Base-by-base conservation (phyloP, 2,113 vertebrate species). In the Cinclus mexicanus region DNA sequence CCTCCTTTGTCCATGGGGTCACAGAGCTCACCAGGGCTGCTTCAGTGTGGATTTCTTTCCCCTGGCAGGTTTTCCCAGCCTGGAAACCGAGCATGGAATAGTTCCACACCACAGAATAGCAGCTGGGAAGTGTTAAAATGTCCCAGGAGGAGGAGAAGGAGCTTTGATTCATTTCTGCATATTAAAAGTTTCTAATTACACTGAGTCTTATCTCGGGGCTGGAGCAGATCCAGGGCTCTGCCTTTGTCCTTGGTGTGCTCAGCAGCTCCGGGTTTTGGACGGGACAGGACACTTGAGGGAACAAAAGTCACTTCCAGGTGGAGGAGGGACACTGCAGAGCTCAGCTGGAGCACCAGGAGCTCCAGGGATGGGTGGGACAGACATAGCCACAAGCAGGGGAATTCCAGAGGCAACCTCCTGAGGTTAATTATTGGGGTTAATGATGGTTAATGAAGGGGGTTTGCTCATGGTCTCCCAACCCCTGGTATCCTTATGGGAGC, bases 111-210 rank as follows among this genome's bases (percentile, higher is more conserved):
- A n/a, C 82, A 53, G 64, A 70, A 49, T 3, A 67, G 67, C 74
- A 67, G 80, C 84, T 86, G 57, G 12, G 61, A 91, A 91, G 93
- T 67, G 95, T 93, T 79, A 79, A 93, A 91, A 17, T 12, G 52
- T 89, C 95, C 90, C 95, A 79, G 84, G 90, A 94, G 83, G 90
- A 91, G 93, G 49, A 79, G 87, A 61, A 94, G 93, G 1, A 57
- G 90, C 90, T 91, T 91, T 96, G 95, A 93, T 96, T 94, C 87
- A 89, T 94, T 86, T 75, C 71, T 89, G 77, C 87, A 67, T 84
- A 88, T 86, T 67, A 61, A 57, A 91, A 83, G 84, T 86, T 89
- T 71, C 93, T 94, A 89, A 96, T 96, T 93, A 94, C 82, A 67
- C 67, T 23, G 76, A 65, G 80, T 28, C 87, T 94, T 91, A 83